These are phyloP conservation scores for Melanotus villosus DNA, from an alignment of 2,888 invertebrate species.

Conservation along the genomic window DNA sequence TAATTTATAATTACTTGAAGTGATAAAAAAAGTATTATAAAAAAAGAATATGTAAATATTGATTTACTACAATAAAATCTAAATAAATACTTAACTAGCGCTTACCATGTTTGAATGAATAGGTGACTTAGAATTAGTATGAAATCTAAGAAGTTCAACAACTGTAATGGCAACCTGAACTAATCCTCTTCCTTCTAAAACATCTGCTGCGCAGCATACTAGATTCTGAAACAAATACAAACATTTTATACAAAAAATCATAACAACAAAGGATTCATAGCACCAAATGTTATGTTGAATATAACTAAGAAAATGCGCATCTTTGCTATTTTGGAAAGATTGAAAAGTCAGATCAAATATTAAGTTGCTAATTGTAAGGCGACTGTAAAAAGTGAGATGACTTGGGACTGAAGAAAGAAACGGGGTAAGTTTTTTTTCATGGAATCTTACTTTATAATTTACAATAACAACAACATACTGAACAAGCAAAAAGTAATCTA, in stretches of 20 bases:
- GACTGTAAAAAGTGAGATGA: too few relatives aligned
- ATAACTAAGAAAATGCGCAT: background rate
- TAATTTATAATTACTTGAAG: background rate
- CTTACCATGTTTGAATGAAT: slow-evolving; percentile 53
- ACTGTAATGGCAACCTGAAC: slow-evolving; percentile 93
- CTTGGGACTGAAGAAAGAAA: too few relatives aligned
- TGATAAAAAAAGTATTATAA: background rate
- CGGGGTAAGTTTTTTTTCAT: too few relatives aligned
- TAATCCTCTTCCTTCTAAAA: slow-evolving; percentile 91
- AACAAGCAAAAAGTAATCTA: too few relatives aligned
- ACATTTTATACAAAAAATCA: background rate
- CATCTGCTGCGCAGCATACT: slow-evolving; percentile 91
- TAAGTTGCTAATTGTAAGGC: too few relatives aligned
- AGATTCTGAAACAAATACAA: slow-evolving; percentile 79
- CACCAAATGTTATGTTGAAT: too few relatives aligned
- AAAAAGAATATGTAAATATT: background rate
- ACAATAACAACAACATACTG: too few relatives aligned
- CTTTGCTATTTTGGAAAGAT: too few relatives aligned
- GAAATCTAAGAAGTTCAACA: slow-evolving; percentile 83
- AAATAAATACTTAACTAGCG: slow-evolving; percentile 28
- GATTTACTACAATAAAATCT: slow-evolving; percentile 6
- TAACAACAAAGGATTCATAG: too few relatives aligned
- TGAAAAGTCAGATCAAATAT: background rate
- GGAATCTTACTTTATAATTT: too few relatives aligned
- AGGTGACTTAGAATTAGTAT: slow-evolving; percentile 68